Percentiles rank a stretch among this genome's conserved stretches.
Evolutionary conservation across 2,113 vertebrate genomes (phyloP).

Genomic region (Prunella fulvescens): DNA sequence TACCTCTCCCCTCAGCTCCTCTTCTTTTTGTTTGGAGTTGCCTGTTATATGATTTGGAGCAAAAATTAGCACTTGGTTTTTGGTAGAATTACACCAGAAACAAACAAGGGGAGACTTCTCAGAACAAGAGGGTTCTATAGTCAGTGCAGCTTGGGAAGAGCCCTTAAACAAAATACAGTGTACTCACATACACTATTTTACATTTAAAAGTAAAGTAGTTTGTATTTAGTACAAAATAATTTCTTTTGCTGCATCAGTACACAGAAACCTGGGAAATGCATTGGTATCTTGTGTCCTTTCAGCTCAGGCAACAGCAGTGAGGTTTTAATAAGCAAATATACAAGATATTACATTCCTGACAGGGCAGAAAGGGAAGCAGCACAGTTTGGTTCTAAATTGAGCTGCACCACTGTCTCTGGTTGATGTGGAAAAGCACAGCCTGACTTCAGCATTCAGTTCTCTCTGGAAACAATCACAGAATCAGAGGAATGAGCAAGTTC

Average conservation of each 20-base stretch:
- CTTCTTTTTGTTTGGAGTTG: background rate
- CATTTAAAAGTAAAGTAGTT: background rate
- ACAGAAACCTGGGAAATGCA: background rate
- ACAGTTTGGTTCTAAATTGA: background rate
- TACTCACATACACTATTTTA: background rate
- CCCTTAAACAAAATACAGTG: background rate
- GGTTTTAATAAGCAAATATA: background rate
- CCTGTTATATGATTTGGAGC: background rate
- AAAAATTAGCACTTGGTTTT: background rate
- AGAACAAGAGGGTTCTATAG: background rate
- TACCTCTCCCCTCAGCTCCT: background rate
- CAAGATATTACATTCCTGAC: background rate
- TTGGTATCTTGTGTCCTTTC: background rate
- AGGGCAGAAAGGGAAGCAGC: background rate
- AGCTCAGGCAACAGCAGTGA: background rate
- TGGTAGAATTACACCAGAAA: background rate
- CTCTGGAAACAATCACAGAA: background rate
- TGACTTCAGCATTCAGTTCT: background rate
- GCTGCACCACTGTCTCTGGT: background rate
- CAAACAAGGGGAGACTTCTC: background rate
- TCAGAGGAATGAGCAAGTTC: background rate
- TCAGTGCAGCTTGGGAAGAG: background rate
- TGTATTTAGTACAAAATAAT: conserved; percentile 32
- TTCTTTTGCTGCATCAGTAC: background rate
- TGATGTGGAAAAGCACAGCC: background rate